Evolutionary conservation across 2,113 vertebrate species (phyloP).

Genomic region (Clarias batrachus): DNA sequence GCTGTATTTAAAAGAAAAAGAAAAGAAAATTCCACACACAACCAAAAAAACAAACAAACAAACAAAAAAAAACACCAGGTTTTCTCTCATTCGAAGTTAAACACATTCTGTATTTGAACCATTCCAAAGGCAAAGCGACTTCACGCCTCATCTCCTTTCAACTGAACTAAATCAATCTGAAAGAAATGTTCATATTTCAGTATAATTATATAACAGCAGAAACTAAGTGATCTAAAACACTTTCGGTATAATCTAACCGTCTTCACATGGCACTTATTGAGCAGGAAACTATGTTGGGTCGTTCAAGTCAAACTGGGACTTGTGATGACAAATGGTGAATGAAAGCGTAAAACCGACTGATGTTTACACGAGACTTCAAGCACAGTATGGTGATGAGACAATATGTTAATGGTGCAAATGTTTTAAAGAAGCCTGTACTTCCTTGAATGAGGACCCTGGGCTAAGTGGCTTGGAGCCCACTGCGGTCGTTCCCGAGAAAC

Average conservation of each 20-base stretch:
- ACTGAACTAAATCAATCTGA: neutral
- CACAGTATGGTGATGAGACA: too few relatives aligned
- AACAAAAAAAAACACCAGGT: neutral
- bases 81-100: neutral
- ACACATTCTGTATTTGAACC: neutral
- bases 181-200: too few relatives aligned
- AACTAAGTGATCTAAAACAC: neutral
- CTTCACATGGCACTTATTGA: neutral
- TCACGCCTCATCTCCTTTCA: neutral
- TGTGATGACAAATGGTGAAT: too few relatives aligned
- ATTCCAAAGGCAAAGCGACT: neutral
- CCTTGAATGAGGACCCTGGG: too few relatives aligned
- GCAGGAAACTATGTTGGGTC: too few relatives aligned
- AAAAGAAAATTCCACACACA: neutral
- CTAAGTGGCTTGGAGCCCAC: too few relatives aligned
- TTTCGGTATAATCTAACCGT: neutral
- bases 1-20: slow-evolving; percentile 7
- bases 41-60: neutral
- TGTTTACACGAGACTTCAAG: too few relatives aligned
- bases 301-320: too few relatives aligned
- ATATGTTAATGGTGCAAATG: too few relatives aligned
- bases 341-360: too few relatives aligned
- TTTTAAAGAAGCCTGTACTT: too few relatives aligned
- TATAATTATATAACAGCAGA: neutral
- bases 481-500: too few relatives aligned